phyloP scores from a whole-genome alignment of 2,797 vertebrate genomes.

The Siniperca scherzeri region DNA sequence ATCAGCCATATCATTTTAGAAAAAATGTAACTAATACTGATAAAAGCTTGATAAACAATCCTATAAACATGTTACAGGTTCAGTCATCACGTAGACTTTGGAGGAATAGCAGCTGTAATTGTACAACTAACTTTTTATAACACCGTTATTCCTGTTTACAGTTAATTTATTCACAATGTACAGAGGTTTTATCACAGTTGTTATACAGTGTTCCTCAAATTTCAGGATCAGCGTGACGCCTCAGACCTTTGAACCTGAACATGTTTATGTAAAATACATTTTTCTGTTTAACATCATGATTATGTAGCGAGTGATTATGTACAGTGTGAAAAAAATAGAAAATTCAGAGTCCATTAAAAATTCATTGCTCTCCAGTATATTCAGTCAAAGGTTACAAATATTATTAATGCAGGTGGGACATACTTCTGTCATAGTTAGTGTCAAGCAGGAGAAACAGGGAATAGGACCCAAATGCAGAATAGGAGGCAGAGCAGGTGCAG shows the following conservation, averaged over 20 bases:
- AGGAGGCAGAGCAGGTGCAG: too few species aligned
- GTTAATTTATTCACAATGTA: constrained; percentile 8
- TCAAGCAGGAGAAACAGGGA: too few species aligned
- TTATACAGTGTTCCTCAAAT: constrained; percentile 2
- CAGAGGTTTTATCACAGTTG: not conserved
- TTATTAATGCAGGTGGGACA: not conserved
- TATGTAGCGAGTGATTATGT: constrained; percentile 4
- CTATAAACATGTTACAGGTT: not conserved
- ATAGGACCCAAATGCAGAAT: too few species aligned
- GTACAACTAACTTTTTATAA: not conserved
- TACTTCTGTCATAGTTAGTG: too few species aligned
- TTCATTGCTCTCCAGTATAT: not conserved
- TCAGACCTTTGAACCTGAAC: not conserved
- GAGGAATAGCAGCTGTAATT: not conserved
- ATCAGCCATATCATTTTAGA: not conserved
- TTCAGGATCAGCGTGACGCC: not conserved
- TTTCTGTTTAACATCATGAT: constrained; percentile 18
- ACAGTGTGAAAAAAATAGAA: not conserved
- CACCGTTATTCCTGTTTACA: not conserved
- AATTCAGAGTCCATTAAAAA: not conserved
- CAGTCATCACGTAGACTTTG: not conserved
- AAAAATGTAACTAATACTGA: not conserved
- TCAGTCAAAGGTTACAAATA: not conserved
- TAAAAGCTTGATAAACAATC: constrained; percentile 6
- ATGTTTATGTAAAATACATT: constrained; percentile 3